Conservation (phyloP, 2,888 invertebrate species). For the Branchipolynoe longqiensis region DNA sequence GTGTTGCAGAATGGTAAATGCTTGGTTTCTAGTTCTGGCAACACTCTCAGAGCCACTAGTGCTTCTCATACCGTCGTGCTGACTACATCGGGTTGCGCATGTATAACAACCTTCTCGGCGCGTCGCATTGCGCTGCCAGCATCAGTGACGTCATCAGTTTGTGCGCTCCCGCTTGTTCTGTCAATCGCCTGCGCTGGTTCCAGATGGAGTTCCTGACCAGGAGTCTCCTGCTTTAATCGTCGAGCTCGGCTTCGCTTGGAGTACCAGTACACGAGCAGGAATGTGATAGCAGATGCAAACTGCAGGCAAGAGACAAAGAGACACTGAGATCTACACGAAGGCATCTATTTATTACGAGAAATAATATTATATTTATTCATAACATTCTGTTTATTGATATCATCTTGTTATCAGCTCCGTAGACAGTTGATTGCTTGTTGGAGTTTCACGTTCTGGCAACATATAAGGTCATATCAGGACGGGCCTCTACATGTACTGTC, state of each 20-base stretch:
- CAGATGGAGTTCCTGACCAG: neutral
- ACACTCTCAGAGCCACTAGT: no score
- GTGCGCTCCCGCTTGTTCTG: neutral
- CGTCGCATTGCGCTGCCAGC: no score
- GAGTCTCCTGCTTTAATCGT: neutral
- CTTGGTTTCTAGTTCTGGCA: no score
- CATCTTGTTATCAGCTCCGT: no score
- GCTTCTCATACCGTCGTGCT: no score
- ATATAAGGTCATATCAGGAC: no score
- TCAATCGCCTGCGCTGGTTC: neutral
- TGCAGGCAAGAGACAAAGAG: neutral
- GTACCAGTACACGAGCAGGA: neutral
- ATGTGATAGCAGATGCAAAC: conserved; percentile 15
- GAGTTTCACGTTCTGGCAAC: no score
- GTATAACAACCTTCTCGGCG: no score
- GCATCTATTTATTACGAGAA: neutral
- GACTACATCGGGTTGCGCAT: no score
- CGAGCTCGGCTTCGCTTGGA: neutral
- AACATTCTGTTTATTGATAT: neutral
- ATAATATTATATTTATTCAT: neutral
- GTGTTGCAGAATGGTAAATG: no score
- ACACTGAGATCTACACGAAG: neutral
- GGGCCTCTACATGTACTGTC: no score
- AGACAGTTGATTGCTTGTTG: no score
- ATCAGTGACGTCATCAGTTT: conserved; percentile 21